phyloP scores from a whole-genome alignment of 1,140 invertebrate species.

The Apis dorsata region DNA sequence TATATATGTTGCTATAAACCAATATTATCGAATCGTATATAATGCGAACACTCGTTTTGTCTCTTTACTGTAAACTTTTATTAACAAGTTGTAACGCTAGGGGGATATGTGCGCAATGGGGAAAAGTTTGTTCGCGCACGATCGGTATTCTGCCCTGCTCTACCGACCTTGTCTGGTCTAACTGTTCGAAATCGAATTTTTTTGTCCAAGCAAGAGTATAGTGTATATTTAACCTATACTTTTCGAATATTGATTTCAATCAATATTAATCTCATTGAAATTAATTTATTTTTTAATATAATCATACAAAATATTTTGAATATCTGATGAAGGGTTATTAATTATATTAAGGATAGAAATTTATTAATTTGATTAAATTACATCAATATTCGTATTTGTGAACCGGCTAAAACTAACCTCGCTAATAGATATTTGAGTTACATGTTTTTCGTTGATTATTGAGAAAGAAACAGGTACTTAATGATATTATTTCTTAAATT shows the following conservation, averaged over 20 bases:
- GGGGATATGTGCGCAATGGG: conserved; percentile 7
- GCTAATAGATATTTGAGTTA: neutral
- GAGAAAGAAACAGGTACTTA: neutral
- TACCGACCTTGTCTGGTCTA: conserved; percentile 37
- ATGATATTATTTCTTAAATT: neutral
- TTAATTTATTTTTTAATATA: neutral
- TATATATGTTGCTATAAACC: neutral
- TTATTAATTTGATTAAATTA: conserved; percentile 12
- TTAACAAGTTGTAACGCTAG: conserved; percentile 24
- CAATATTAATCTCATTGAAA: neutral
- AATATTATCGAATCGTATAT: neutral
- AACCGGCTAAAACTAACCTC: conserved; percentile 30
- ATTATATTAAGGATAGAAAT: neutral
- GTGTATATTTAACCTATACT: neutral
- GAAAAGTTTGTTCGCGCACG: conserved; percentile 31
- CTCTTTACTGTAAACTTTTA: conserved; percentile 31
- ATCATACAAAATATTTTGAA: neutral
- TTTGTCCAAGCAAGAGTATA: neutral
- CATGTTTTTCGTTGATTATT: neutral
- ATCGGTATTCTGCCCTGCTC: conserved; percentile 29
- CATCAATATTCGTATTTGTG: conserved; percentile 30
- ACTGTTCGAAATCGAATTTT: conserved; percentile 16
- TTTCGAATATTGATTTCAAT: neutral
- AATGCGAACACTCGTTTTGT: neutral
- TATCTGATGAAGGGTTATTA: neutral